A percentile compares a stretch with the other conserved stretches of the same genome.
These are phyloP conservation scores for Phymastichus coffea DNA, from an alignment of 1,140 invertebrate species.

Conservation along the genomic window DNA sequence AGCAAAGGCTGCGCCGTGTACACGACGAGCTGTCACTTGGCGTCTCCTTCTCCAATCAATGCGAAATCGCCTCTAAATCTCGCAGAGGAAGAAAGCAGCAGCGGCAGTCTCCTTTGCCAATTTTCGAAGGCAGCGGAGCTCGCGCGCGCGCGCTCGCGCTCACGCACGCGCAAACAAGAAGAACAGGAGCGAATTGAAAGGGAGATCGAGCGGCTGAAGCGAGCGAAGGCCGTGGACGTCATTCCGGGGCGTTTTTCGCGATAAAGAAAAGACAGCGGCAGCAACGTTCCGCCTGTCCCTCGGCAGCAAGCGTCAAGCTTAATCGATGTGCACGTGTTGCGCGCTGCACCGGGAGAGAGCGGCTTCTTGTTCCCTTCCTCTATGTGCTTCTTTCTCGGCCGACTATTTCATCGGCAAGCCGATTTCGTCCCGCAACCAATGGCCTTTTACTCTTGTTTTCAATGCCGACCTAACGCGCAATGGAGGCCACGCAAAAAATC, in stretches of 20 bases:
- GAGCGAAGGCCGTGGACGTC: not conserved
- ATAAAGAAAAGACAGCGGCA: not conserved
- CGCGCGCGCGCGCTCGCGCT: not conserved
- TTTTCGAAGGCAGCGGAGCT: not conserved
- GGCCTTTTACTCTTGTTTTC: too few relatives aligned
- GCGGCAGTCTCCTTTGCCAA: too few relatives aligned
- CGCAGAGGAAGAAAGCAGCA: too few relatives aligned
- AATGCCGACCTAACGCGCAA: too few relatives aligned
- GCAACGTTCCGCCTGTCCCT: constrained; percentile 22
- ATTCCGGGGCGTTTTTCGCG: constrained; percentile 21
- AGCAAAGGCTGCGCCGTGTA: too few relatives aligned
- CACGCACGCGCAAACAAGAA: constrained; percentile 1
- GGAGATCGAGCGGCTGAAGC: too few relatives aligned
- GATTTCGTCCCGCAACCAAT: too few relatives aligned
- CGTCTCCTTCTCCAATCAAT: too few relatives aligned
- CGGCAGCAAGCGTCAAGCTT: constrained; percentile 15
- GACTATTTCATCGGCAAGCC: constrained; percentile 23
- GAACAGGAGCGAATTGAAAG: not conserved
- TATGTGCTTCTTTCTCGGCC: too few relatives aligned
- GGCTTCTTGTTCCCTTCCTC: constrained; percentile 6
- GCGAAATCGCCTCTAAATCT: too few relatives aligned
- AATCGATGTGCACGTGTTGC: constrained; percentile 13
- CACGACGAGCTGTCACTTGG: too few relatives aligned
- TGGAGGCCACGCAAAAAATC: not conserved
- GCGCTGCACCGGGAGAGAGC: not conserved